These are phyloP conservation scores for Acanthochromis polyacanthus DNA, from an alignment of 2,113 vertebrate genomes.

Conservation along the genomic window DNA sequence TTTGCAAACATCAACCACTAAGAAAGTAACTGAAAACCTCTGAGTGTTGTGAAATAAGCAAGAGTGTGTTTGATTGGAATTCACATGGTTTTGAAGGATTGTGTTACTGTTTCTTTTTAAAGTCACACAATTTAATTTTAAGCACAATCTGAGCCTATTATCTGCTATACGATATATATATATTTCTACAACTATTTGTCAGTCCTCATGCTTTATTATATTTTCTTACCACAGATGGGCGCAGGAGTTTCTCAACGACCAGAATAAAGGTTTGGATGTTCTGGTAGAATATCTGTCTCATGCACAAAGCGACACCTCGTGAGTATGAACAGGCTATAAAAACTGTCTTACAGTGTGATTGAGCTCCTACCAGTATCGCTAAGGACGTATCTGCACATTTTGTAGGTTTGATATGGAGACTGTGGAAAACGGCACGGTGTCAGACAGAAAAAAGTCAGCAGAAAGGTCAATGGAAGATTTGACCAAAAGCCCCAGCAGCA, in stretches of 20 bases:
- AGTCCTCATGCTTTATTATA: background rate
- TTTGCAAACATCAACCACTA: too few species aligned
- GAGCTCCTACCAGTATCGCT: accelerated
- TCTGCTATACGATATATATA: too few species aligned
- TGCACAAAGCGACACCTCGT: conserved; percentile 91
- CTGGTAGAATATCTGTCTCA: conserved; percentile 94
- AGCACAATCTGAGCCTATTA: too few species aligned
- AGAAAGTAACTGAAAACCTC: too few species aligned
- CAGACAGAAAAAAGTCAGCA: conserved; percentile 84
- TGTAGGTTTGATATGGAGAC: conserved; percentile 90
- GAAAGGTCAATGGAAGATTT: conserved; percentile 94
- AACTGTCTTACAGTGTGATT: background rate
- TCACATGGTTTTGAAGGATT: background rate
- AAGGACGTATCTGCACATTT: background rate
- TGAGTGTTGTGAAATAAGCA: too few species aligned
- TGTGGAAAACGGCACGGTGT: conserved; percentile 86
- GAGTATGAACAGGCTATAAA: conserved; percentile 64
- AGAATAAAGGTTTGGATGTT: conserved; percentile 94
- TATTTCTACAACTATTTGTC: background rate
- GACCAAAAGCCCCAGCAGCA: conserved; percentile 81
- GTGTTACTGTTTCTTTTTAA: background rate
- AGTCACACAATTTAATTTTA: too few species aligned
- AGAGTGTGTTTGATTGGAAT: too few species aligned
- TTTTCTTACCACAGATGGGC: conserved; percentile 85
- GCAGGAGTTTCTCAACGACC: conserved; percentile 93